Evolutionary conservation across 2,888 invertebrate species (phyloP).

Genomic region (Leptothorax acervorum): DNA sequence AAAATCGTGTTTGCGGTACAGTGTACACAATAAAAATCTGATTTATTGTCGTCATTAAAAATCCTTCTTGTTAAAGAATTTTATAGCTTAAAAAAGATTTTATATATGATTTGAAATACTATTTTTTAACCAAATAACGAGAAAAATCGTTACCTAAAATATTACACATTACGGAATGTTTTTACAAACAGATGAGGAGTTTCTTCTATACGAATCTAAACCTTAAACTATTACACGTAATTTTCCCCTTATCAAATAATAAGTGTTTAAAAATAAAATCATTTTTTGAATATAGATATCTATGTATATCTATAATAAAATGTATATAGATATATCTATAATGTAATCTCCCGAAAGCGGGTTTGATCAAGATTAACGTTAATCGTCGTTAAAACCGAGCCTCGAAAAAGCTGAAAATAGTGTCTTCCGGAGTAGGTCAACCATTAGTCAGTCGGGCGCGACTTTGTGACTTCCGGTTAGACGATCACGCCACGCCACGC

Average conservation of each 20-base stretch:
- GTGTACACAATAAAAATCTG: not conserved
- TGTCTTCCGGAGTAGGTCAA: not conserved
- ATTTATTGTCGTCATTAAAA: not conserved
- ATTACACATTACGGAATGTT: too few species aligned
- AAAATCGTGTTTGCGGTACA: not conserved
- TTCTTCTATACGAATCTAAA: not conserved
- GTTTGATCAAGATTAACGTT: not conserved
- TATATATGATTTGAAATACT: not conserved
- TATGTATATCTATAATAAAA: not conserved
- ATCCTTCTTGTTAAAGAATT: not conserved
- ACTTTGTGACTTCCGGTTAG: constrained; percentile 36
- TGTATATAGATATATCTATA: not conserved
- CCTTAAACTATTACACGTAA: not conserved
- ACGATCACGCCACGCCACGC: constrained; percentile 16
- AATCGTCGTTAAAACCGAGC: not conserved
- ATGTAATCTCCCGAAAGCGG: not conserved
- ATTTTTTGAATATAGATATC: not conserved
- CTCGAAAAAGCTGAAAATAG: constrained; percentile 5
- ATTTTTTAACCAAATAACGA: not conserved
- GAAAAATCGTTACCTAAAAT: not conserved
- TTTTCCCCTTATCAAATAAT: not conserved
- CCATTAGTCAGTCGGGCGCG: constrained; percentile 24
- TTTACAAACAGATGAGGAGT: not conserved
- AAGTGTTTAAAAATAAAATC: not conserved
- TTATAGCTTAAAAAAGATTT: not conserved